Conservation (phyloP, 35 echinoderm and acorn worm species). For the Ophiothrix spiculata region DNA sequence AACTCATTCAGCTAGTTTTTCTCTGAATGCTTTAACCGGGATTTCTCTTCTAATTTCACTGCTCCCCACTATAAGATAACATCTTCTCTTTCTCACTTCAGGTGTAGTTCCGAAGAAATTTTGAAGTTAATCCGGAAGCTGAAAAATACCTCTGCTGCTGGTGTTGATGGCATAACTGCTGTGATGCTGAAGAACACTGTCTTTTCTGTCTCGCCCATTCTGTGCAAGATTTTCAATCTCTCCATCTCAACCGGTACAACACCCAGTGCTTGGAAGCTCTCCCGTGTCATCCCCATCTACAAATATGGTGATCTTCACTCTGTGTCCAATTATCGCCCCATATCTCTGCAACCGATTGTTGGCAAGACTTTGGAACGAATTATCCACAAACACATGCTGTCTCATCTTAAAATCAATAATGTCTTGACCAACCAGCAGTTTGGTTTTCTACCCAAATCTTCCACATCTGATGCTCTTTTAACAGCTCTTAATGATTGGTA, state of each 20-base stretch:
- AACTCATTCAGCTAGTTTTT: not conserved
- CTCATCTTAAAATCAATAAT: no score
- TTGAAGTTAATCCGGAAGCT: not conserved
- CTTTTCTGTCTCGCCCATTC: not conserved
- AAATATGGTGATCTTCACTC: constrained; percentile 3
- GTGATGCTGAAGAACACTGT: not conserved
- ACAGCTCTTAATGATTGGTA: no score
- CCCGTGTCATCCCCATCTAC: not conserved
- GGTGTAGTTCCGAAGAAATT: not conserved
- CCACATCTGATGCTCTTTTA: no score
- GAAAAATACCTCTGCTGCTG: not conserved
- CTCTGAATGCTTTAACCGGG: not conserved
- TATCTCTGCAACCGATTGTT: no score
- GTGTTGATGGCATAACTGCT: not conserved
- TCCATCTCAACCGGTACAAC: not conserved
- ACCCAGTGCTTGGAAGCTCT: constrained; percentile 4
- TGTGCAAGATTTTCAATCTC: not conserved
- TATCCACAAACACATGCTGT: no score
- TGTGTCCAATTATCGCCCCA: not conserved
- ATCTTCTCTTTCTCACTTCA: not conserved
- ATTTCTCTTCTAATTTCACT: not conserved
- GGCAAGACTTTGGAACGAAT: no score
- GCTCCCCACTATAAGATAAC: not conserved
- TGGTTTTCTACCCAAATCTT: no score
- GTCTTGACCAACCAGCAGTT: no score